These are phyloP conservation scores for Isotomurus palustris DNA, from an alignment of 2,888 invertebrate genomes.

Conservation along the genomic window DNA sequence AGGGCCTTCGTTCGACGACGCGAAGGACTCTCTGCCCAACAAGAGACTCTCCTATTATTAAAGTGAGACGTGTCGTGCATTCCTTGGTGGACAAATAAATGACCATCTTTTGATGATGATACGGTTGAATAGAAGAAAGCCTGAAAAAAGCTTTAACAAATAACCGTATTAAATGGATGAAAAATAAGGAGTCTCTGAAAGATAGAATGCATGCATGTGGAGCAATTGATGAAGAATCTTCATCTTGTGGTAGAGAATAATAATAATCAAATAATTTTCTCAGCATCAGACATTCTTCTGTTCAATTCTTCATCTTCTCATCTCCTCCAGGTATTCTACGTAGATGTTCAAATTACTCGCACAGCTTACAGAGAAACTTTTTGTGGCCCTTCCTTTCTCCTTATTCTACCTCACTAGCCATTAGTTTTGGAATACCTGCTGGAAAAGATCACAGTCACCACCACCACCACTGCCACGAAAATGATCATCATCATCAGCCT, in stretches of 20 bases:
- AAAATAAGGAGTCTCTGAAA: slow-evolving; percentile 21
- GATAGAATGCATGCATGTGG: slow-evolving; percentile 10
- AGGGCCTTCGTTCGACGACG: too few relatives aligned
- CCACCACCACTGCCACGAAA: too few relatives aligned
- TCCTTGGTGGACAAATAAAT: slow-evolving; percentile 16
- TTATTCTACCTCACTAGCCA: too few relatives aligned
- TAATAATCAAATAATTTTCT: slow-evolving; percentile 22
- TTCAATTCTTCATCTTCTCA: neutral
- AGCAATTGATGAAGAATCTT: slow-evolving; percentile 4
- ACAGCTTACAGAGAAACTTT: slow-evolving; percentile 5
- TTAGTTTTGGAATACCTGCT: too few relatives aligned
- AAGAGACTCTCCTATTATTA: too few relatives aligned
- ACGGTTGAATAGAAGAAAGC: slow-evolving; percentile 2
- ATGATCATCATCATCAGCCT: too few relatives aligned
- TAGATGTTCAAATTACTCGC: neutral
- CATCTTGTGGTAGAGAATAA: neutral
- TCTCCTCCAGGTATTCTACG: neutral
- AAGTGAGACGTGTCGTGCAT: slow-evolving; percentile 22
- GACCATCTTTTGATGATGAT: too few relatives aligned
- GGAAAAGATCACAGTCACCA: too few relatives aligned
- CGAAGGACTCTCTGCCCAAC: too few relatives aligned
- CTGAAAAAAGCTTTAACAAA: slow-evolving; percentile 20
- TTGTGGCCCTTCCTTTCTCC: too few relatives aligned
- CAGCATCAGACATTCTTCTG: slow-evolving; percentile 9
- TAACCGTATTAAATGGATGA: slow-evolving; percentile 35